A percentile compares a stretch with the other conserved stretches of the same genome.
Conservation (phyloP, 2,888 invertebrate species). For the Linyphia triangularis region DNA sequence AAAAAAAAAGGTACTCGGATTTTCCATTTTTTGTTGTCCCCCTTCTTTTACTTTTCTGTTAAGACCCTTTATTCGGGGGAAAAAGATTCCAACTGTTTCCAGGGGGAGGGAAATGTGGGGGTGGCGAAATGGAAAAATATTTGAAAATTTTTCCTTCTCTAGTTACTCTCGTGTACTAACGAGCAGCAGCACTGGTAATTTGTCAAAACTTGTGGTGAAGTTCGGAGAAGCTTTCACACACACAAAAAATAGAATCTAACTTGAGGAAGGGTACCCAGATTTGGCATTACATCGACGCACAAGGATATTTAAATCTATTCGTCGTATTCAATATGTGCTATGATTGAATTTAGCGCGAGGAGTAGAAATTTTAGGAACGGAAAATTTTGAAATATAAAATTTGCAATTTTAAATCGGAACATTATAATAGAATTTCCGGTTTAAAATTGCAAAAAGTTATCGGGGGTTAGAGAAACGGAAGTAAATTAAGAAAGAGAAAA, state of each 20-base stretch:
- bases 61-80: conserved; percentile 44
- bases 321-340: too few relatives aligned
- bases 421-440: too few relatives aligned
- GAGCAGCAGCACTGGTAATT: conserved; percentile 68
- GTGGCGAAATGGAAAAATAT: conserved; percentile 61
- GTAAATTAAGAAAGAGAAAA: too few relatives aligned
- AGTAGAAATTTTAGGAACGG: too few relatives aligned
- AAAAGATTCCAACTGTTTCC: neutral
- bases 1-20: conserved; percentile 21
- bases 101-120: neutral
- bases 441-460: too few relatives aligned
- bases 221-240: conserved; percentile 20
- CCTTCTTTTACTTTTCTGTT: neutral
- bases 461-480: too few relatives aligned
- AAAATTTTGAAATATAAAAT: too few relatives aligned
- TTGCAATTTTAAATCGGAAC: too few relatives aligned
- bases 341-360: too few relatives aligned
- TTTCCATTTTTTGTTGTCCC: conserved; percentile 26
- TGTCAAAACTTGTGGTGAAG: conserved; percentile 64
- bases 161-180: conserved; percentile 64
- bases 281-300: conserved; percentile 1
- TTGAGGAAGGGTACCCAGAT: conserved; percentile 7
- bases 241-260: neutral
- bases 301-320: neutral
- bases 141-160: conserved; percentile 69